A percentile compares a stretch with the other conserved stretches of the same genome.
Conservation (phyloP, 2,888 invertebrate species). For the Eurytoma adleriae region DNA sequence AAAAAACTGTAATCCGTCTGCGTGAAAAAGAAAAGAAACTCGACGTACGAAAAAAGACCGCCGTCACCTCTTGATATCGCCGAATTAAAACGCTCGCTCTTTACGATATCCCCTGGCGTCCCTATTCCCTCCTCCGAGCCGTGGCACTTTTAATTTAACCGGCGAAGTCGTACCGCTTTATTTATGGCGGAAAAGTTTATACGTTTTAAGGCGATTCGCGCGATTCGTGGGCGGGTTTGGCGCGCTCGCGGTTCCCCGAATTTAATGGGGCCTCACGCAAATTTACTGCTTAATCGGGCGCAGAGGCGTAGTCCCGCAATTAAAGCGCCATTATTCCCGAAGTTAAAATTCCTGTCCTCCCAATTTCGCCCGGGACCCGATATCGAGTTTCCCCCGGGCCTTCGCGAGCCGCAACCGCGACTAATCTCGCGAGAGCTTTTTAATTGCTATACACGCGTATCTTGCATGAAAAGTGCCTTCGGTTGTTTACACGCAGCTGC, state of each 20-base stretch:
- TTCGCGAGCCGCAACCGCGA: background rate
- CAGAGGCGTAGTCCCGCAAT: conserved; percentile 67
- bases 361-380: conserved; percentile 12
- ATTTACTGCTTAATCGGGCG: conserved; percentile 72
- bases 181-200: conserved; percentile 47
- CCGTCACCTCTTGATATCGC: conserved; percentile 15
- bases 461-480: background rate
- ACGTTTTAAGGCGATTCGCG: conserved; percentile 3
- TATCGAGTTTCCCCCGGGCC: conserved; percentile 34
- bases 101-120: background rate
- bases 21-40: background rate
- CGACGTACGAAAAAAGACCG: no score
- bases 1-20: background rate
- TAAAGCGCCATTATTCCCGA: conserved; percentile 68
- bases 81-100: conserved; percentile 20
- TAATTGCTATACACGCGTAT: background rate
- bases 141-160: conserved; percentile 28
- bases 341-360: conserved; percentile 65
- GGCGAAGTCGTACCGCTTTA: conserved; percentile 39
- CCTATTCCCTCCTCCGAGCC: background rate
- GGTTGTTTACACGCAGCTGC: background rate
- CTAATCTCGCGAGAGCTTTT: background rate
- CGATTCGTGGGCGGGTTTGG: conserved; percentile 15
- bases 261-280: conserved; percentile 42
- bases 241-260: background rate